Evolutionary conservation across 2,888 invertebrate genomes (phyloP).

Genomic region (Agrotis segetum): DNA sequence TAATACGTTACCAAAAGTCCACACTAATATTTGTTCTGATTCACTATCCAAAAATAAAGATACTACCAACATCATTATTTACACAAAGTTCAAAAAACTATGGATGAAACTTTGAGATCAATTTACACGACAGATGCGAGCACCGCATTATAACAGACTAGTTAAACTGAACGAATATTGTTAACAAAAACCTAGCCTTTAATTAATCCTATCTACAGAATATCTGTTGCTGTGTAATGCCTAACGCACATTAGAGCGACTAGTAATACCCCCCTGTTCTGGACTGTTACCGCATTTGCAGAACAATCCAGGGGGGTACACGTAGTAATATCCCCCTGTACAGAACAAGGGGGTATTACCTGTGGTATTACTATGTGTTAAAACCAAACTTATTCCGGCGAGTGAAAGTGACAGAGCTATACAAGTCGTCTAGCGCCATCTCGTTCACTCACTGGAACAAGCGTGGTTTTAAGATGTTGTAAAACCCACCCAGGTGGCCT

Average conservation of each 20-base stretch:
- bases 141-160: conserved; percentile 6
- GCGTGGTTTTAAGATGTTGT: no score
- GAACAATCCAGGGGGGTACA: no score
- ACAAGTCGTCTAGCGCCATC: no score
- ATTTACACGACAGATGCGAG: background rate
- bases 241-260: background rate
- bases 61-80: background rate
- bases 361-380: no score
- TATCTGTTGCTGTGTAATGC: background rate
- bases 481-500: no score
- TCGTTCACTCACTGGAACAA: no score
- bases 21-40: background rate
- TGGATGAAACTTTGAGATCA: background rate
- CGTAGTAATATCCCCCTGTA: no score
- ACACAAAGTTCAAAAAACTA: background rate
- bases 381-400: no score
- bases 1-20: conserved; percentile 3
- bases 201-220: conserved; percentile 8
- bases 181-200: background rate
- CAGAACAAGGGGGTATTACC: no score
- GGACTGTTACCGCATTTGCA: no score
- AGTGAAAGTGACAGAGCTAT: no score
- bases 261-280: no score
- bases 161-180: conserved; percentile 1
- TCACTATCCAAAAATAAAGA: background rate